phyloP scores from a whole-genome alignment of 2,888 invertebrate genomes.

The Pandemis cinnamomeana region DNA sequence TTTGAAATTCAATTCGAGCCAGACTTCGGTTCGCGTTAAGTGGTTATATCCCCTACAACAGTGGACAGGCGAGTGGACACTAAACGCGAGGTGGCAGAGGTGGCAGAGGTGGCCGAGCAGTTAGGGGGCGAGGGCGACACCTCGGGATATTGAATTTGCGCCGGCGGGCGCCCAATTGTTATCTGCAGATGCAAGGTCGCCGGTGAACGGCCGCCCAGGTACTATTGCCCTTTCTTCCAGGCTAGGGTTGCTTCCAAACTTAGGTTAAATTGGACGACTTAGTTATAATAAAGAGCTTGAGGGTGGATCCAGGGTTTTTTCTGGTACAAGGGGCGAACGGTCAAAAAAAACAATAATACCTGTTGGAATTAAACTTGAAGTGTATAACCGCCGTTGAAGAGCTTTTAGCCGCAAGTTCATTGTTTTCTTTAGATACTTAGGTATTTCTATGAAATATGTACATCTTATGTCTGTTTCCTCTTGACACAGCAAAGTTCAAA shows the following conservation, averaged over 20 bases:
- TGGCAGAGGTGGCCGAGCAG: conserved; percentile 23
- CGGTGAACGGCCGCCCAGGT: conserved; percentile 70
- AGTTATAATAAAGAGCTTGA: background rate
- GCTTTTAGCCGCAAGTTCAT: no score
- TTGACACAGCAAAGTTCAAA: no score
- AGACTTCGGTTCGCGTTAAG: conserved; percentile 81
- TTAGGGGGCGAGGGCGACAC: conserved; percentile 59
- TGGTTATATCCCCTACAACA: conserved; percentile 78
- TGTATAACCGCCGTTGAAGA: no score
- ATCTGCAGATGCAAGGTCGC: conserved; percentile 81
- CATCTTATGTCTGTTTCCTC: no score
- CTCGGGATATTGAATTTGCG: conserved; percentile 83
- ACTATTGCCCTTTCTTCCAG: conserved; percentile 74
- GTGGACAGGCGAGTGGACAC: conserved; percentile 70
- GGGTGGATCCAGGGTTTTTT: no score
- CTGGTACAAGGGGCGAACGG: no score
- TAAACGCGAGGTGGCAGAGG: conserved; percentile 65
- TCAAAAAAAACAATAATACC: no score
- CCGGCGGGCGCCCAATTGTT: conserved; percentile 79
- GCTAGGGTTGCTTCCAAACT: conserved; percentile 58
- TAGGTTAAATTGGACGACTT: background rate
- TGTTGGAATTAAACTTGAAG: no score
- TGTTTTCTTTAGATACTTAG: no score
- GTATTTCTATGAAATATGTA: no score
- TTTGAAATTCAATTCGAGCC: conserved; percentile 78